Evolutionary conservation across 1,140 invertebrate species (phyloP), one percentile per base, ranked within the genome.

Genomic region (Drosophila ercepeae): DNA sequence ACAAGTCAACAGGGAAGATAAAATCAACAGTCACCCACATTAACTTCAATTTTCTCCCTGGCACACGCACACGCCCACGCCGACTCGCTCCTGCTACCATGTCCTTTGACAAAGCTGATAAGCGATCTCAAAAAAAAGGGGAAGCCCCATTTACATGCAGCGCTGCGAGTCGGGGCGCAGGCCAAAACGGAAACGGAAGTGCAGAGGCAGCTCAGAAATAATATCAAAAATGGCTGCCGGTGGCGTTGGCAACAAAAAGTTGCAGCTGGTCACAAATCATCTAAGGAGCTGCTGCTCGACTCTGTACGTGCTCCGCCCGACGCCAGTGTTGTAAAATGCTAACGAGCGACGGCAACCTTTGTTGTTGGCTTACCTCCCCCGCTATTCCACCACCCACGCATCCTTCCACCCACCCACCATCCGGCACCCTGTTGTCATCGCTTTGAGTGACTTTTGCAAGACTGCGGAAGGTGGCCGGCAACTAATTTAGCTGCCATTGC

Each of bases 141-240:
- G 23, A 16, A 57, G 61, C 70, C 60, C 78, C 76, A 84, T 84
- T 84, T 84, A 84, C 82, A 84, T 84, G 81, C 81, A 39, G 4
- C 36, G 36, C 36, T 13, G 36, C 36, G 13, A 5, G 14, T 39
- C 64, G 32, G 61, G 60, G 50, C 60, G 63, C 63, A 52, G 48
- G 58, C 54, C 60, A 48, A 63, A 86, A 49, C 81, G 81, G 81
- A 84, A 84, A 46, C 81, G 81, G 81, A 84, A 81, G 81, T 84
- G 76, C 82, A 67, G 59, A 75, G 67, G 53, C 69, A 78, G 70
- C 79, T 59, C 82, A 64, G 76, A 84, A 86, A 84, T 88, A 84
- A 84, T 86, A 84, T 86, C 81, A 86, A 84, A 84, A 84, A 84
- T 86, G 82, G 82, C 82, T 84, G 76, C 72, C 81, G 81, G 72